Base-by-base conservation (phyloP, 2,797 vertebrate species). In the Poliocrania exsul region DNA sequence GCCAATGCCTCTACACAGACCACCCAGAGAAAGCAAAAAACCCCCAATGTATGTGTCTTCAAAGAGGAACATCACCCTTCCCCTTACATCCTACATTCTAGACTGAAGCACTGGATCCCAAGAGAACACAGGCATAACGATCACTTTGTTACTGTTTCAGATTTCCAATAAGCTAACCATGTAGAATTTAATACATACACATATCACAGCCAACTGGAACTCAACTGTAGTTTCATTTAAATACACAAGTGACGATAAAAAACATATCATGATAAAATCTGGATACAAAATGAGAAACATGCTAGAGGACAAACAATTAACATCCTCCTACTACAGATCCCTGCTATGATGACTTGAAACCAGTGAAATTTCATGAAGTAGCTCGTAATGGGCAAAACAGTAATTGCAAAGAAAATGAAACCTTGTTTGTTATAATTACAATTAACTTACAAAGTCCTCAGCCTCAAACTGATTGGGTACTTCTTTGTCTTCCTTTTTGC, bases 391-490 rank as follows among this genome's bases (percentile, higher is more conserved):
- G 28, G 50, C 9, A 74, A 81, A 74, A 67, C 2, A 20, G 12
- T 25, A 53, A 91, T 74, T 56, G 54, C 25, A 69, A 15, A 74
- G 20, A 62, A 46, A 74, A 73, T 19, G 3, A 49, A 85, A 44
- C 11, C 5, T 38, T 33, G 35, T 69, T 9, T 50, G 51, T 61
- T 64, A 54, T 49, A 93, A 92, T 84, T 71, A 88, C 12, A 85
- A 88, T 80, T 86, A 88, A 98, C 98, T 98, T 98, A 98, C 98
- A 97, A 98, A 98, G 95, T 98, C 98, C 91, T 98, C 98, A 80
- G 98, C 98, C 91, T 98, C 97, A 97, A 98, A 98, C 42, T 98
- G 98, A 92, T 97, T 98, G 56, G 93, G 82, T 82, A 92, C 83
- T 94, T 97, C 97, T 42, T 96, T 96, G 57, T 97, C 97, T 51